Evolutionary conservation across 1,140 invertebrate genomes (phyloP).

Genomic region (Bombus sylvicola): DNA sequence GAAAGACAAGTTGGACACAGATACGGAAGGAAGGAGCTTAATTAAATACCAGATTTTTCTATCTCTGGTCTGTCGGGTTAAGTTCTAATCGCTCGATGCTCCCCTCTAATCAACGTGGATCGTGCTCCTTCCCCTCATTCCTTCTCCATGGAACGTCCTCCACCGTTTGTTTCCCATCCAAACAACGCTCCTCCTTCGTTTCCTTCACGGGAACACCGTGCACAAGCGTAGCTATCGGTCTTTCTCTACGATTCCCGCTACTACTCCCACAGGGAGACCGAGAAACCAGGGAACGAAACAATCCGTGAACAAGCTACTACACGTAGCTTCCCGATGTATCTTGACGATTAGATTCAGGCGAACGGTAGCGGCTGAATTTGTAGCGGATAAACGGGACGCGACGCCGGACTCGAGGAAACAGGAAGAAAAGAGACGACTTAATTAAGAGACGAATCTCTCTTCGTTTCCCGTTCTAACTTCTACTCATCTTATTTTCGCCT

Average conservation of each 20-base stretch:
- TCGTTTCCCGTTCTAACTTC: too few species aligned
- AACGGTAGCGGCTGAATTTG: conserved; percentile 50
- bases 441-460: conserved; percentile 37
- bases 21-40: conserved; percentile 32
- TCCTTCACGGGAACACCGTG: conserved; percentile 8
- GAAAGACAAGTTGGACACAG: not conserved
- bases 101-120: conserved; percentile 49
- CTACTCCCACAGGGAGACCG: conserved; percentile 38
- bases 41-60: conserved; percentile 53
- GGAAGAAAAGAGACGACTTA: conserved; percentile 42
- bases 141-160: not conserved
- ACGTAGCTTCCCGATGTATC: conserved; percentile 65
- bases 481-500: too few species aligned
- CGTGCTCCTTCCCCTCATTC: not conserved
- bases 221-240: conserved; percentile 4
- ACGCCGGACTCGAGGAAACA: not conserved
- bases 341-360: conserved; percentile 62
- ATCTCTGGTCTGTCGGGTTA: not conserved
- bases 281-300: conserved; percentile 55
- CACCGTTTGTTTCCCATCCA: not conserved
- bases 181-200: conserved; percentile 20
- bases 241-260: conserved; percentile 38
- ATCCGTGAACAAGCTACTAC: conserved; percentile 68
- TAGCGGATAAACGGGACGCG: conserved; percentile 37
- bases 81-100: conserved; percentile 47